phyloP scores from a whole-genome alignment of 1,140 invertebrate species.

The Carposina sasakii region DNA sequence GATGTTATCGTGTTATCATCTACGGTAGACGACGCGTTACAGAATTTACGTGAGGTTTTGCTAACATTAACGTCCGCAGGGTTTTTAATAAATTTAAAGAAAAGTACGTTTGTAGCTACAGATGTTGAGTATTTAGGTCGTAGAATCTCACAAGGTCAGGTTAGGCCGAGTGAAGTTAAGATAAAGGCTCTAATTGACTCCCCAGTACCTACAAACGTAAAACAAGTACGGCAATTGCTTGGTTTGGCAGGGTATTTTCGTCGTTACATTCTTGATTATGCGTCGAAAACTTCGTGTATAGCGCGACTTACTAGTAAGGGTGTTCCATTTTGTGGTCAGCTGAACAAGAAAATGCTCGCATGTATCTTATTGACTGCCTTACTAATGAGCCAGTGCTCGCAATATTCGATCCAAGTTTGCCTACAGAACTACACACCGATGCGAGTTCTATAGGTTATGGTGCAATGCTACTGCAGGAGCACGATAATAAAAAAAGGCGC shows the following conservation, averaged over 20 bases:
- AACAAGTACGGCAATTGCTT: slow-evolving; percentile 32
- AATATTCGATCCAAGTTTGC: slow-evolving; percentile 23
- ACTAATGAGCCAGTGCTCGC: slow-evolving; percentile 18
- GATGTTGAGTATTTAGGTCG: neutral
- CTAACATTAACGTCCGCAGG: neutral
- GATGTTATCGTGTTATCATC: neutral
- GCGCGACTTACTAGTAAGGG: slow-evolving; percentile 23
- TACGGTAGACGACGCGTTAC: neutral
- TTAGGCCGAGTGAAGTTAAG: slow-evolving; percentile 32
- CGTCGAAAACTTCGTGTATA: slow-evolving; percentile 18
- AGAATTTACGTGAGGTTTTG: neutral
- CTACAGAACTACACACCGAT: slow-evolving; percentile 32
- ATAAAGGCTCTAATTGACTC: slow-evolving; percentile 33
- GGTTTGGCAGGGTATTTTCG: slow-evolving; percentile 38
- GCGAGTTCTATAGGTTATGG: slow-evolving; percentile 25
- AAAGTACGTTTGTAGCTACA: neutral
- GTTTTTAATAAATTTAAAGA: neutral
- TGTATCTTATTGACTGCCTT: slow-evolving; percentile 1
- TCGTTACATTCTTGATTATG: slow-evolving; percentile 30
- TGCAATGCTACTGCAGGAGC: slow-evolving; percentile 24
- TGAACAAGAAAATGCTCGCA: neutral
- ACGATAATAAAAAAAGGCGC: slow-evolving; percentile 20
- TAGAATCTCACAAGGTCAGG: slow-evolving; percentile 19
- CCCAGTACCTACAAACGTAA: slow-evolving; percentile 31
- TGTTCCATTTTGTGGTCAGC: neutral